phyloP scores from a whole-genome alignment of 2,113 vertebrate genomes.

The Brachyhypopomus occidentalis region DNA sequence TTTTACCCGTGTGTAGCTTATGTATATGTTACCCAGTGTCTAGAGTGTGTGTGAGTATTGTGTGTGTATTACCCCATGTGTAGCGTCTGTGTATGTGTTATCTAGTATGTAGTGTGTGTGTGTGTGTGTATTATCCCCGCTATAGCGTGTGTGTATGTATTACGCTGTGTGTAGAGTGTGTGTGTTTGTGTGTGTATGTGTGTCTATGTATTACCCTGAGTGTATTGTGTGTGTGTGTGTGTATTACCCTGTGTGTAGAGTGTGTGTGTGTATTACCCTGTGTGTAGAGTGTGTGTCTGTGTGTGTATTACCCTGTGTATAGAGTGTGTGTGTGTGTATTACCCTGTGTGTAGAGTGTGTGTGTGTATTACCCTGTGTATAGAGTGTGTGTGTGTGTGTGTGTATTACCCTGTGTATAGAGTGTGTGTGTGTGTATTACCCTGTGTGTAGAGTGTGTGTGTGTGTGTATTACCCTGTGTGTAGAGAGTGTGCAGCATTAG shows the following conservation, averaged over 20 bases:
- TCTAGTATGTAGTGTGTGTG: conserved; percentile 48
- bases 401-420: too few species aligned
- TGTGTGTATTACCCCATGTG: too few species aligned
- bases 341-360: background rate
- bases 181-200: conserved; percentile 42
- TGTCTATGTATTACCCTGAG: conserved; percentile 40
- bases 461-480: conserved; percentile 40
- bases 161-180: conserved; percentile 49
- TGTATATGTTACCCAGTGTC: conserved; percentile 39
- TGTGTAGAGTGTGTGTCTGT: too few species aligned
- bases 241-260: conserved; percentile 61
- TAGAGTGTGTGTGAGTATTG: conserved; percentile 53
- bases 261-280: too few species aligned
- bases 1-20: too few species aligned
- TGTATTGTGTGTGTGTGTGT: conserved; percentile 29
- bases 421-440: too few species aligned
- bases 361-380: conserved; percentile 40
- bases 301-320: too few species aligned
- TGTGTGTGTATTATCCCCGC: too few species aligned
- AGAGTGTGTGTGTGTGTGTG: conserved; percentile 63
- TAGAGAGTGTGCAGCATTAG: conserved; percentile 62
- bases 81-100: background rate
- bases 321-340: too few species aligned
- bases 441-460: too few species aligned
- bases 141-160: conserved; percentile 15